These are phyloP conservation scores for Phanerotoma sp. DNA, from an alignment of 2,888 invertebrate genomes.

Conservation along the genomic window DNA sequence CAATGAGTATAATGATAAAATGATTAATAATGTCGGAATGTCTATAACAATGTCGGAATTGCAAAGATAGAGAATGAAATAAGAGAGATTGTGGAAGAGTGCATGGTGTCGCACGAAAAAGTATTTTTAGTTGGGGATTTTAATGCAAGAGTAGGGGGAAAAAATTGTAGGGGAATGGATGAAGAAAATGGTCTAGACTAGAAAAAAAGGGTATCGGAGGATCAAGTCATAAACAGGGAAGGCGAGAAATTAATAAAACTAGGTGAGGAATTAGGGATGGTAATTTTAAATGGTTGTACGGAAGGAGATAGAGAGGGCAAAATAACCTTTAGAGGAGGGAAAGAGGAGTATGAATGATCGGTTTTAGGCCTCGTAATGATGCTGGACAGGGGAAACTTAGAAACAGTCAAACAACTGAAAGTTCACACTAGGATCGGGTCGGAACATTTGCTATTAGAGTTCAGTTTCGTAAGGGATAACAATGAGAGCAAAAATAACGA, in stretches of 20 bases:
- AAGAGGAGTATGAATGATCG: neutral
- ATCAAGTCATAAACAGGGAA: conserved; percentile 3
- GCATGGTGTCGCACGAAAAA: no score
- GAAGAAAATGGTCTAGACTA: no score
- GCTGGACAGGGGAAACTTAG: neutral
- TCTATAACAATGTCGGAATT: no score
- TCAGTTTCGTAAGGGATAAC: no score
- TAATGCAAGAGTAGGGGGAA: no score
- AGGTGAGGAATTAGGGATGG: conserved; percentile 10
- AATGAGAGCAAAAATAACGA: no score
- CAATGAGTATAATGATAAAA: no score
- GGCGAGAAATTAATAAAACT: conserved; percentile 12
- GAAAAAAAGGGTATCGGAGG: neutral
- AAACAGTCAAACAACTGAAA: neutral
- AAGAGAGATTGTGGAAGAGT: no score
- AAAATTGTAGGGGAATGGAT: no score
- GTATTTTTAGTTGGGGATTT: no score
- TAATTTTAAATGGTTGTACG: conserved; percentile 14
- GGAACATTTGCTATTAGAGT: conserved; percentile 15
- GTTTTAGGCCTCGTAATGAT: conserved; percentile 14
- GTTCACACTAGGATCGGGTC: conserved; percentile 14
- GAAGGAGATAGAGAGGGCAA: conserved; percentile 19
- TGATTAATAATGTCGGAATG: no score
- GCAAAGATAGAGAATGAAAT: no score
- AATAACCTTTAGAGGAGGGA: conserved; percentile 12